Percentiles rank a stretch among this genome's conserved stretches.
These are phyloP conservation scores for Eptesicus fuscus DNA, from an alignment of 2,113 vertebrate species.

Conservation along the genomic window DNA sequence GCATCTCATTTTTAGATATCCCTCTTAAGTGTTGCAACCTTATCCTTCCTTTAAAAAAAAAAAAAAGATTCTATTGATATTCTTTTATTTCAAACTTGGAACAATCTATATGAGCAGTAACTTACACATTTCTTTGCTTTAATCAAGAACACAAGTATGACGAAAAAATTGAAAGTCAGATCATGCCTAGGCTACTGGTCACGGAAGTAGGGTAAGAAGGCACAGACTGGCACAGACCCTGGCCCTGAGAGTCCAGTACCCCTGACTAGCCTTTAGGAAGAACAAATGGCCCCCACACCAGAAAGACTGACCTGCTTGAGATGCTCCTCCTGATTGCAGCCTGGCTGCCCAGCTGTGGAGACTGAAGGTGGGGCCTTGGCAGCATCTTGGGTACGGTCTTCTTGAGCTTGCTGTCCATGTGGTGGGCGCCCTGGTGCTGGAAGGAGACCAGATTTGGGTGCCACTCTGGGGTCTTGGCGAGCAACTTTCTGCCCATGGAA, in stretches of 20 bases:
- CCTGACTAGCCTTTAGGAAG: neutral
- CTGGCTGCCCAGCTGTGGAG: conserved; percentile 80
- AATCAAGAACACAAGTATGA: conserved; percentile 14
- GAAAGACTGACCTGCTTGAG: conserved; percentile 90
- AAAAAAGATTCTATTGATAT: neutral
- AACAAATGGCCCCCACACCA: neutral
- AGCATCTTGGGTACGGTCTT: conserved; percentile 88
- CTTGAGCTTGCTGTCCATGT: conserved; percentile 80
- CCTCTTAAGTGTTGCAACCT: neutral
- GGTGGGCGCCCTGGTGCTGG: conserved; percentile 47
- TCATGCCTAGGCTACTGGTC: neutral
- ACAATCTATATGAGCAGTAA: neutral
- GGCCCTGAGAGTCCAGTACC: neutral
- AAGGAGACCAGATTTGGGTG: conserved; percentile 72
- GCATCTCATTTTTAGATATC: neutral
- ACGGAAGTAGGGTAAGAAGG: neutral
- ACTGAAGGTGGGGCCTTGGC: conserved; percentile 73
- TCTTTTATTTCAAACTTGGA: neutral
- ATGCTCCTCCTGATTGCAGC: conserved; percentile 90
- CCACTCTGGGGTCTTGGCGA: conserved; percentile 79
- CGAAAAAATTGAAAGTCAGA: neutral
- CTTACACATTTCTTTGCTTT: neutral
- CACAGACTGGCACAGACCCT: neutral
- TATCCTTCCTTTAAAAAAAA: conserved; percentile 5
- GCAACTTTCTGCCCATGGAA: conserved; percentile 85